Conservation (phyloP, 2,113 vertebrate species). For the Pangasianodon gigas region DNA sequence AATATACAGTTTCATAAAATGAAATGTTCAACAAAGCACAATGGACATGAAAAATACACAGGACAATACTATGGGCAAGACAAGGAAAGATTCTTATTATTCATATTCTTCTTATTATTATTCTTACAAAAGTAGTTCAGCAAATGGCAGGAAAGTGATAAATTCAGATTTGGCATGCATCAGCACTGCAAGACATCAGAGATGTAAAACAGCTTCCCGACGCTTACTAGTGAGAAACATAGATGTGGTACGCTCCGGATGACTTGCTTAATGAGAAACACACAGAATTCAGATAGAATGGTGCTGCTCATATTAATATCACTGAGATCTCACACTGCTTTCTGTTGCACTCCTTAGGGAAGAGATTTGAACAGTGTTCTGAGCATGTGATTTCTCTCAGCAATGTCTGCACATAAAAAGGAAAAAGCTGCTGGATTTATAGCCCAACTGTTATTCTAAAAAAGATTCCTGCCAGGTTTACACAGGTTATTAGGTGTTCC, state of each 20-base stretch:
- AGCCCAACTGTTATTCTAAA: slow-evolving; percentile 1
- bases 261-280: background rate
- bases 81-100: background rate
- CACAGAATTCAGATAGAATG: background rate
- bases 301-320: background rate
- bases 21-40: background rate
- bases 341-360: background rate
- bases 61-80: background rate
- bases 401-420: slow-evolving; percentile 27
- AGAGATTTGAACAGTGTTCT: background rate
- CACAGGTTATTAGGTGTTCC: background rate
- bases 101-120: background rate
- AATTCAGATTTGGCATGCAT: background rate
- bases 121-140: background rate
- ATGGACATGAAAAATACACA: background rate
- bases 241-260: slow-evolving; percentile 6
- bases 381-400: background rate
- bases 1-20: slow-evolving; percentile 32
- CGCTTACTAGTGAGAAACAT: background rate
- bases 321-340: slow-evolving; percentile 20
- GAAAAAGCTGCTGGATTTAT: slow-evolving; percentile 25
- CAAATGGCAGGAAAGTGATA: background rate
- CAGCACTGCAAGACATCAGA: background rate
- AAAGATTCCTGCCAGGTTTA: background rate
- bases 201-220: background rate